Evolutionary conservation across 2,888 invertebrate species (phyloP).

Genomic region (Netelia fuscicornis): DNA sequence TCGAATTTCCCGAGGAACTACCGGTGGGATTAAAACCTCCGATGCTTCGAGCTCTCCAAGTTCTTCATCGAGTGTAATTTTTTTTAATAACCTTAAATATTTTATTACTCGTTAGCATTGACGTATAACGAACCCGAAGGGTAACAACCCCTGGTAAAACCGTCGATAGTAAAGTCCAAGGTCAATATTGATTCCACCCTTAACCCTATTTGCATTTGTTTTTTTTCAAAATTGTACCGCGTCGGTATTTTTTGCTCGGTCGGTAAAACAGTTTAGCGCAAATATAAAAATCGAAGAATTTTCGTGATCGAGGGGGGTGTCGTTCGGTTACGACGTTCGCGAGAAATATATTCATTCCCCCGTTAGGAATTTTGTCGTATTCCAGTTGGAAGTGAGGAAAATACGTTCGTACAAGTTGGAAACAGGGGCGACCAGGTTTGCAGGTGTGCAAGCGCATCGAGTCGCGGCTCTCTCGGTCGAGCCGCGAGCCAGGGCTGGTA

Average conservation of each 20-base stretch:
- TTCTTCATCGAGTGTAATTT: slow-evolving; percentile 27
- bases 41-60: slow-evolving; percentile 4
- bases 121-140: neutral
- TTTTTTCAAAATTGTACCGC: neutral
- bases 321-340: slow-evolving; percentile 21
- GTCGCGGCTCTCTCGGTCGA: slow-evolving; percentile 28
- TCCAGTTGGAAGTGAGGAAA: neutral
- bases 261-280: neutral
- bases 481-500: slow-evolving; percentile 62
- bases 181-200: too few relatives aligned
- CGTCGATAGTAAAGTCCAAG: too few relatives aligned
- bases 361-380: neutral
- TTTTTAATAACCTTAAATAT: neutral
- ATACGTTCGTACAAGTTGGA: neutral
- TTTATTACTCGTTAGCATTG: neutral
- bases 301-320: neutral
- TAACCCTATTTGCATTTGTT: too few relatives aligned
- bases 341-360: neutral
- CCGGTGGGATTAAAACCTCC: slow-evolving; percentile 51
- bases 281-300: too few relatives aligned
- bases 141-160: neutral
- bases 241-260: neutral
- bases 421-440: slow-evolving; percentile 60
- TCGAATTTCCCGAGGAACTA: slow-evolving; percentile 44
- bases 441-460: slow-evolving; percentile 64